Evolutionary conservation across 2,113 vertebrate species (phyloP), one percentile per base, ranked within the genome.

Genomic region (Tragelaphus imberbis): DNA sequence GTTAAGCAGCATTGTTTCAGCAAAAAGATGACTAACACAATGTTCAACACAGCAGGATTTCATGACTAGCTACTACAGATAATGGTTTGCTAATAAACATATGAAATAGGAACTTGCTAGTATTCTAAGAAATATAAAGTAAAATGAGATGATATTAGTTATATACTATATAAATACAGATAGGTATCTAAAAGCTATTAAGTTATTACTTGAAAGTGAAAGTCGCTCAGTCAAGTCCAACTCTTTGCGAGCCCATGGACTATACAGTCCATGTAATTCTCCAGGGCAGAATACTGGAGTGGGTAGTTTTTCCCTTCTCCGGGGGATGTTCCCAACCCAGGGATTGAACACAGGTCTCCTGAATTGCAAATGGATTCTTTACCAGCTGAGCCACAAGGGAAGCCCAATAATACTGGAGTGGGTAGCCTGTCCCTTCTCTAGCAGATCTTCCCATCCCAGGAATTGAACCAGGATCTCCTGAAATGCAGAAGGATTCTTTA

Each of bases 101-200:
- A 68, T 87, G 91, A 77, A 90, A 86, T 47, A 86, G n/a, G 44
- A 97, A 79, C 53, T 90, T 96, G 33, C 51, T 85, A 68, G 80
- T 77, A 55, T 82, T 84, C 19, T 61, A 65, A 92, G n/a, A 97
- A 65, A 75, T 33, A 16, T 87, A 51, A 84, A 75, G 40, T 55
- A 84, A 91, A 95, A 85, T 84, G 23, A 88, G 19, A 75, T 84
- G 6, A 40, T 77, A 30, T 90, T 92, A 94, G 81, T 82, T 91
- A 51, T 61, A 88, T 84, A 84, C 10, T 33, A 28, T 68, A 47
- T 63, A 93, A 16, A 23, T 84, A 40, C 33, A 40, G 36, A 86
- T 36, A 55, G 3, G 28, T 51, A 47, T 61, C 55, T 84, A 56
- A 92, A 49, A 51, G 53, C 63, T 95, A n/a, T 94, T 84, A 77